Evolutionary conservation across 2,113 vertebrate species (phyloP), one percentile per base, ranked within the genome.

Genomic region (Mugil cephalus): DNA sequence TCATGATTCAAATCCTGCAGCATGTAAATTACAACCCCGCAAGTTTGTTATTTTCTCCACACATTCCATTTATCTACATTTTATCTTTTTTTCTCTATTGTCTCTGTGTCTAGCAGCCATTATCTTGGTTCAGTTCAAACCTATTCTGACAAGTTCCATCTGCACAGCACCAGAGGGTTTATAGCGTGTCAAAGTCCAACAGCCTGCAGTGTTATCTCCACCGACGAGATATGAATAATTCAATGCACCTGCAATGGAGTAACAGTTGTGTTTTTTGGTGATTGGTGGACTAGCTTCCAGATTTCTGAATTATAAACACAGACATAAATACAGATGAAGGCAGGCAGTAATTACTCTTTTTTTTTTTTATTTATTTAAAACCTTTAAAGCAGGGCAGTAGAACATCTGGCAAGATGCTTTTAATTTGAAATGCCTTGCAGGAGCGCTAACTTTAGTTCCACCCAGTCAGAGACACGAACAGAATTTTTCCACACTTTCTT

Each of bases 81-180:
- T 48, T 62, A n/a, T 34, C 18, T n/a, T n/a, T n/a, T n/a, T n/a
- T 15, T 43, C 18, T 60, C 6, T 10, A 24, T 63, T 19, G 35
- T 63, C n/a, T 40, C 7, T 54, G 45, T 40, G 40, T 53, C 48
- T 1, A 14, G 17, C 52, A 69, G 15, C 30, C 43, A 43, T 68
- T 68, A 34, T 62, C 38, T 47, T 12, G 2, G n/a, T 56, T 45
- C 24, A 52, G 15, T 74, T 71, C 35, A 70, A 81, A 63, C 40
- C 55, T 30, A 59, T 70, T 77, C 52, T 35, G 54, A 56, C 45
- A 18, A 54, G 51, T 18, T 65, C 47, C 56, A 75, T 58, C 40
- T 54, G 43, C 14, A 51, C 35, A 51, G 13, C 50, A 30, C 24
- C 38, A 18, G 0, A 69, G 15, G n/a, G 47, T 24, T 50, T 52